Percentiles rank a stretch among this genome's conserved stretches.
Evolutionary conservation across 1,140 invertebrate species (phyloP).

Genomic region (Phthorimaea operculella): DNA sequence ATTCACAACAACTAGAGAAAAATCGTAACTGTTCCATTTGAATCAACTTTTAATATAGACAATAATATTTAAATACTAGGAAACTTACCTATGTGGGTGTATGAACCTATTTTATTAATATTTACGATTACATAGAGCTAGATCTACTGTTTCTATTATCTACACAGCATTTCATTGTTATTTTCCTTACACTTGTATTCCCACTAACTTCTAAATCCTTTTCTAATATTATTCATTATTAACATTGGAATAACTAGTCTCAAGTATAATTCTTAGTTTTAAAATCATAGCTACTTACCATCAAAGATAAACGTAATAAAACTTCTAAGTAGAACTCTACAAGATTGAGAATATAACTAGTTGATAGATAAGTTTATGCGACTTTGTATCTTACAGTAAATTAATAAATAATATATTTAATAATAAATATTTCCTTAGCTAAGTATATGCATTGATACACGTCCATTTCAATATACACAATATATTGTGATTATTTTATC

Average conservation of each 20-base stretch:
- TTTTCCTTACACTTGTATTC: not conserved
- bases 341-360: not conserved
- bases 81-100: slow-evolving; percentile 41
- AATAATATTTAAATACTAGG: not conserved
- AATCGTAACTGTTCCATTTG: slow-evolving; percentile 2
- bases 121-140: slow-evolving; percentile 12
- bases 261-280: too few relatives aligned
- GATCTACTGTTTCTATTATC: slow-evolving; percentile 65
- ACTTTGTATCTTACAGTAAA: not conserved
- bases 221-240: not conserved
- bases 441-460: slow-evolving; percentile 1
- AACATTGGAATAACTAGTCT: not conserved
- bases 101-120: slow-evolving; percentile 40
- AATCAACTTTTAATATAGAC: not conserved
- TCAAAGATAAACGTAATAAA: too few relatives aligned
- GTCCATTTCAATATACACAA: not conserved
- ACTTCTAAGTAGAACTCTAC: too few relatives aligned
- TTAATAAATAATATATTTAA: not conserved
- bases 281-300: too few relatives aligned
- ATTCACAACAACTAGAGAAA: slow-evolving; percentile 47
- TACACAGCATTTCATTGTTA: slow-evolving; percentile 65
- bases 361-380: not conserved
- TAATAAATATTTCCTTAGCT: not conserved
- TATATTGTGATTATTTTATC: not conserved
- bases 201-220: not conserved